Percentiles rank a stretch among this genome's conserved stretches.
phyloP scores from a whole-genome alignment of 1,140 invertebrate genomes.

The Melitaea cinxia region DNA sequence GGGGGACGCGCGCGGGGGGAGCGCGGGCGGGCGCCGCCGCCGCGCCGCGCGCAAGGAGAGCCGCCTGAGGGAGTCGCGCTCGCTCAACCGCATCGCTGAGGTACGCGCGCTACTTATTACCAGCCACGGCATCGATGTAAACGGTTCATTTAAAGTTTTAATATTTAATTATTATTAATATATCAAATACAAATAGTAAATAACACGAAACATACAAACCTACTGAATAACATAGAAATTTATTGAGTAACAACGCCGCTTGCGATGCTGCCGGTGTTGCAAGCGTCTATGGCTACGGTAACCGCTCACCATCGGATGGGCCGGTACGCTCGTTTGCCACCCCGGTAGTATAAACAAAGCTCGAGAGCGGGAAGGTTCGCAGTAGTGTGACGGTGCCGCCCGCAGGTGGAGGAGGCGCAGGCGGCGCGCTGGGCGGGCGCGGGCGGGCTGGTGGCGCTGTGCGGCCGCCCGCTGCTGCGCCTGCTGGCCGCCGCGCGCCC shows the following conservation, averaged over 20 bases:
- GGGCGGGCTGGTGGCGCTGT: slow-evolving; percentile 63
- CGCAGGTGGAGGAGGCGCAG: slow-evolving; percentile 52
- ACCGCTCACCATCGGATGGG: too few species aligned
- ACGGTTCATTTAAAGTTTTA: too few species aligned
- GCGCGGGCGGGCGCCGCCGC: slow-evolving; percentile 72
- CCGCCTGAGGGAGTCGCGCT: slow-evolving; percentile 89
- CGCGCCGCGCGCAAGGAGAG: slow-evolving; percentile 83
- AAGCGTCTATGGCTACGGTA: too few species aligned
- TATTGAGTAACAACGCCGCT: too few species aligned
- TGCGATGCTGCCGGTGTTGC: too few species aligned
- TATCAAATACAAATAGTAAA: too few species aligned
- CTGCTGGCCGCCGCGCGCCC: slow-evolving; percentile 63
- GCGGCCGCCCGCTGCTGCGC: slow-evolving; percentile 61
- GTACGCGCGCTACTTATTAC: slow-evolving; percentile 5
- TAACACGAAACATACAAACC: too few species aligned
- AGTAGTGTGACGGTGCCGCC: neutral
- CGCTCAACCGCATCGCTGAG: slow-evolving; percentile 90
- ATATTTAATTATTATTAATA: too few species aligned
- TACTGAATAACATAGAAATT: too few species aligned
- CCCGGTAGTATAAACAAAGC: too few species aligned
- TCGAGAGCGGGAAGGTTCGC: neutral
- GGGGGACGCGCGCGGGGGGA: slow-evolving; percentile 40
- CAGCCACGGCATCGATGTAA: too few species aligned
- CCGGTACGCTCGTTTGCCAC: too few species aligned
- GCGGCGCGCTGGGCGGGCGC: slow-evolving; percentile 62